These are phyloP conservation scores for Podotricha telesiphe DNA, from an alignment of 2,888 invertebrate species.

Conservation along the genomic window DNA sequence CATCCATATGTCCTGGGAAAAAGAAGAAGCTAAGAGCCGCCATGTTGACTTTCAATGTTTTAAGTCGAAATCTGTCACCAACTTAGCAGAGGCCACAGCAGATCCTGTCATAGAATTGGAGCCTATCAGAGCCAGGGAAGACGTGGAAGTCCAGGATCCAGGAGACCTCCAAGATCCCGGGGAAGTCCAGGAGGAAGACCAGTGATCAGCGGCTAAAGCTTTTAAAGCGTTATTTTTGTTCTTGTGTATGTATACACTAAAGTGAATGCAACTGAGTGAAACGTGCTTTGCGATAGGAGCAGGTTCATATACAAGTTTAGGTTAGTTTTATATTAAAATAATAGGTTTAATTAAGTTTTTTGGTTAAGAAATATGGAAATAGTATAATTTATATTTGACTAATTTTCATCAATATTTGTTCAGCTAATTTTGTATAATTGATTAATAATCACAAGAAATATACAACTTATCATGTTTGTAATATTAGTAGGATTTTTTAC, in stretches of 20 bases:
- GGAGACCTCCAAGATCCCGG: constrained; percentile 50
- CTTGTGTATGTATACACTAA: constrained; percentile 54
- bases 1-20: constrained; percentile 99
- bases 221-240: constrained; percentile 51
- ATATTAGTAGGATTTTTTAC: too few species aligned
- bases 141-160: constrained; percentile 55
- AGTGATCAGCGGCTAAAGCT: constrained; percentile 55
- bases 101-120: constrained; percentile 91
- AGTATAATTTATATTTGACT: too few species aligned
- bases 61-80: constrained; percentile 98
- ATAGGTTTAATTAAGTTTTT: too few species aligned
- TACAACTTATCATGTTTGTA: background rate
- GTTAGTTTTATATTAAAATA: too few species aligned
- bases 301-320: too few species aligned
- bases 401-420: too few species aligned
- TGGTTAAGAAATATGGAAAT: too few species aligned
- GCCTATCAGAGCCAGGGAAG: constrained; percentile 75
- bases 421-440: background rate
- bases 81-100: constrained; percentile 96
- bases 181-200: constrained; percentile 53
- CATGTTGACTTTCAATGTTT: constrained; percentile 99
- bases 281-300: background rate
- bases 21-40: constrained; percentile 99
- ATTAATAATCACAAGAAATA: background rate
- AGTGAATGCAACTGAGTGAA: background rate